A percentile compares a stretch with the other conserved stretches of the same genome.
phyloP scores from a whole-genome alignment of 2,888 invertebrate genomes.

The Psylliodes chrysocephalus region DNA sequence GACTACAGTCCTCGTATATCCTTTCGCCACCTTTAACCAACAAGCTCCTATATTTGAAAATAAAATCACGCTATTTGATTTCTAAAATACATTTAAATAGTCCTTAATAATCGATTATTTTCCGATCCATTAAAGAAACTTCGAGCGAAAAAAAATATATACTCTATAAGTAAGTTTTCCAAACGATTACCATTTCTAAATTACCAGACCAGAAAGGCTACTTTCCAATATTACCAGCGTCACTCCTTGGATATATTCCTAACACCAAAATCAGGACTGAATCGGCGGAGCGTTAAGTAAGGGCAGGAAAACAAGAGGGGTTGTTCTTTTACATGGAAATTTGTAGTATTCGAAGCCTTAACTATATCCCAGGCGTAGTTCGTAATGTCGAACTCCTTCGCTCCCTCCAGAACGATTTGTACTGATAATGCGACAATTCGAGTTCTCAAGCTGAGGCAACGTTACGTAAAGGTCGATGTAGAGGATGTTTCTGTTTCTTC shows the following conservation, averaged over 20 bases:
- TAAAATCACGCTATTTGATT: too few species aligned
- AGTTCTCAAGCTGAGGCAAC: constrained; percentile 11
- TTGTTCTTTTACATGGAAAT: constrained; percentile 51
- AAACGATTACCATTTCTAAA: too few species aligned
- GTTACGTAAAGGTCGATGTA: constrained; percentile 16
- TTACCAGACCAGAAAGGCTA: neutral
- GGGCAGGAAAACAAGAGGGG: constrained; percentile 38
- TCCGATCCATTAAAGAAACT: too few species aligned
- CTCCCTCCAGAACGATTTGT: constrained; percentile 24
- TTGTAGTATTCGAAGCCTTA: constrained; percentile 49
- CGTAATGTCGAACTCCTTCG: constrained; percentile 47
- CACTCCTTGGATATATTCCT: neutral
- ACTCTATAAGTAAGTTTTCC: too few species aligned
- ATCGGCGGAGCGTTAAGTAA: constrained; percentile 38
- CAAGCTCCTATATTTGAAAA: too few species aligned
- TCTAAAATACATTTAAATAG: too few species aligned
- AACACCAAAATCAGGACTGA: constrained; percentile 5
- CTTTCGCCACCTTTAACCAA: too few species aligned
- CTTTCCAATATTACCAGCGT: neutral
- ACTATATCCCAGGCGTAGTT: constrained; percentile 52
- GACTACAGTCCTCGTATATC: too few species aligned
- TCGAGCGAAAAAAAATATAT: too few species aligned
- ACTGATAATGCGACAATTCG: constrained; percentile 36
- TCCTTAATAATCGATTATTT: too few species aligned
- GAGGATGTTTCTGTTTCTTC: too few species aligned